phyloP scores from a whole-genome alignment of 2,888 invertebrate species.

The Synergus umbraculus region DNA sequence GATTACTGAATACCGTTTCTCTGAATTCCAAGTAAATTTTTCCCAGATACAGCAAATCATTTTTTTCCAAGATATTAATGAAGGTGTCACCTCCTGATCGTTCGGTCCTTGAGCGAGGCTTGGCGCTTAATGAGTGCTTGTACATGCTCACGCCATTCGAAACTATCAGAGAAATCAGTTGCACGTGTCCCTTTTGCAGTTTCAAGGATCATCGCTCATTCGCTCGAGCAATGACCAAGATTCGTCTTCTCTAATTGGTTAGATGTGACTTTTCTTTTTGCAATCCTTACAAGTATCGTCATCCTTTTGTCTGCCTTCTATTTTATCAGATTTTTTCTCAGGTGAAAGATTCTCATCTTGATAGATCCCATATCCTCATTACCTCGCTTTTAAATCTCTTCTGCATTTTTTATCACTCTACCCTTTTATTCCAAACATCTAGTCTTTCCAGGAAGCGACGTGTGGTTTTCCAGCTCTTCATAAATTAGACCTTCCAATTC shows the following conservation, averaged over 20 bases:
- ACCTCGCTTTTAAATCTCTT: constrained; percentile 21
- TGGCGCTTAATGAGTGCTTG: constrained; percentile 23
- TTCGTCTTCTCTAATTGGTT: background rate
- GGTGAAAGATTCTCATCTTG: background rate
- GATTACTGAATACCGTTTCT: too few species aligned
- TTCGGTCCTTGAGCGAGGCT: background rate
- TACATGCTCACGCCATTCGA: constrained; percentile 6
- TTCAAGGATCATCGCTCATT: constrained; percentile 26
- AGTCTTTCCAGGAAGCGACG: background rate
- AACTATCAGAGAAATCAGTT: constrained; percentile 22
- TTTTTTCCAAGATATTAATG: constrained; percentile 12
- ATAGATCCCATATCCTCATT: too few species aligned
- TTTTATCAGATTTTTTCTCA: background rate
- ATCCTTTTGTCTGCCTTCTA: background rate
- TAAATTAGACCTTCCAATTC: constrained; percentile 37
- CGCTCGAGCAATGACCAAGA: background rate
- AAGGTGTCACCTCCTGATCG: constrained; percentile 20
- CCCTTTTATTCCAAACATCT: too few species aligned
- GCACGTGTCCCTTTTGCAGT: constrained; percentile 9
- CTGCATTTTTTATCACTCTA: background rate
- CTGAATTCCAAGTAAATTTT: background rate
- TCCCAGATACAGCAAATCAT: background rate
- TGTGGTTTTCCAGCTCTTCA: background rate
- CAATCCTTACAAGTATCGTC: background rate
- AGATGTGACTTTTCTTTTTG: background rate